These are phyloP conservation scores for Chrosomus eos DNA, from an alignment of 2,797 vertebrate genomes.

Conservation along the genomic window DNA sequence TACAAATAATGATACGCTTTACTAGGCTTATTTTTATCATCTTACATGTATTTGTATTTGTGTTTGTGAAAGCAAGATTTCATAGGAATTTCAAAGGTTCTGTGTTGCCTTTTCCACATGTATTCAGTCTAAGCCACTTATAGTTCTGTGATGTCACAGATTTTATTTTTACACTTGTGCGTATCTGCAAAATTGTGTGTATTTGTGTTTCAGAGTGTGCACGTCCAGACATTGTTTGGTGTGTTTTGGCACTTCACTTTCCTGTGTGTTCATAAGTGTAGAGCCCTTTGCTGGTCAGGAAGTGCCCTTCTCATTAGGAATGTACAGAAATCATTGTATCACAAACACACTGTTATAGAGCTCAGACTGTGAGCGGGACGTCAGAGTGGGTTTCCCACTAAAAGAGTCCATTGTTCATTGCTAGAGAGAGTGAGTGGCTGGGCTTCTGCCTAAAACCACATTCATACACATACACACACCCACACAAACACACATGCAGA, in stretches of 20 bases:
- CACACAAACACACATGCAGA: conserved; percentile 66
- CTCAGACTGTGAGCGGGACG: conserved; percentile 34
- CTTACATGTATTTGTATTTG: neutral
- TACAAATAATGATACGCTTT: neutral
- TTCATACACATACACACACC: conserved; percentile 70
- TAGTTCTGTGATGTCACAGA: neutral
- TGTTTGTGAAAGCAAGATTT: neutral
- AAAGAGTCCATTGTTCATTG: conserved; percentile 80
- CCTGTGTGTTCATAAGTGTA: neutral
- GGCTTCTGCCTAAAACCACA: conserved; percentile 83
- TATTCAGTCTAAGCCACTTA: neutral
- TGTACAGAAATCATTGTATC: conserved; percentile 66
- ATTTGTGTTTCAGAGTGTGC: neutral
- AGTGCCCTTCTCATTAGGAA: conserved; percentile 73
- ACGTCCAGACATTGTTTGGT: conserved; percentile 10
- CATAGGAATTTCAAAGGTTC: neutral
- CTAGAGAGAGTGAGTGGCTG: conserved; percentile 63
- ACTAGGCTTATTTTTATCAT: neutral
- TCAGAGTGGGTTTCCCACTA: conserved; percentile 62
- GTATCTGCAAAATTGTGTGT: neutral
- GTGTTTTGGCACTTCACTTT: conserved; percentile 34
- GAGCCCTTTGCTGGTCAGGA: conserved; percentile 70
- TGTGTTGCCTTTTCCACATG: neutral
- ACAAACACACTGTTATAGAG: conserved; percentile 38
- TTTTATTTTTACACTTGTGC: neutral